Conservation (phyloP, 1,140 invertebrate genomes). For the Drosophila santomea region DNA sequence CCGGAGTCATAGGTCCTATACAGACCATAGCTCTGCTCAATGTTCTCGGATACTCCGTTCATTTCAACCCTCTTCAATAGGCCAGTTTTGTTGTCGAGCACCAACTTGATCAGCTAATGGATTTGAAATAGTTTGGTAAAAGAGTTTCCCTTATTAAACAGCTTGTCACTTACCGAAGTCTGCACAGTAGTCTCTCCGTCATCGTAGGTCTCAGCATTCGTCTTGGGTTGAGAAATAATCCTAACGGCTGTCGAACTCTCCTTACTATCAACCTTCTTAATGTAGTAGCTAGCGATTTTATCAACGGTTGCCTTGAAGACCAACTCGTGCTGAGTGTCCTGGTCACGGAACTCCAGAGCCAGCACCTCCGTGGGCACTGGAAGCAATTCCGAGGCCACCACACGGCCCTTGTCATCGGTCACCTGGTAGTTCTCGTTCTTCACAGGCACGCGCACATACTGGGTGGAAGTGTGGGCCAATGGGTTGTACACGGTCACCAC, state of each 20-base stretch:
- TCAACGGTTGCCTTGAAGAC: constrained; percentile 87
- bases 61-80: constrained; percentile 86
- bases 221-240: background rate
- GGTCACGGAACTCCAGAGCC: constrained; percentile 88
- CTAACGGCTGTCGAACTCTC: background rate
- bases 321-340: constrained; percentile 87
- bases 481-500: constrained; percentile 93
- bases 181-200: constrained; percentile 50
- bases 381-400: constrained; percentile 86
- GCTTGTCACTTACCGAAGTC: constrained; percentile 50
- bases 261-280: constrained; percentile 34
- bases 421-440: constrained; percentile 87
- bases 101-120: constrained; percentile 46
- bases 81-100: constrained; percentile 74
- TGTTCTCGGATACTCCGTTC: constrained; percentile 76
- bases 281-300: constrained; percentile 59
- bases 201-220: constrained; percentile 4
- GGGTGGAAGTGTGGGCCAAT: constrained; percentile 88
- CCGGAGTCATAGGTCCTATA: constrained; percentile 92
- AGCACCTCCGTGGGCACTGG: constrained; percentile 87
- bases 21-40: constrained; percentile 90
- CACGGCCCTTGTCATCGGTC: constrained; percentile 85
- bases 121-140: background rate
- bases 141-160: background rate
- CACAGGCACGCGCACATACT: constrained; percentile 91